A percentile compares a stretch with the other conserved stretches of the same genome.
phyloP scores from a whole-genome alignment of 1,140 invertebrate species.

The Batillaria attramentaria region DNA sequence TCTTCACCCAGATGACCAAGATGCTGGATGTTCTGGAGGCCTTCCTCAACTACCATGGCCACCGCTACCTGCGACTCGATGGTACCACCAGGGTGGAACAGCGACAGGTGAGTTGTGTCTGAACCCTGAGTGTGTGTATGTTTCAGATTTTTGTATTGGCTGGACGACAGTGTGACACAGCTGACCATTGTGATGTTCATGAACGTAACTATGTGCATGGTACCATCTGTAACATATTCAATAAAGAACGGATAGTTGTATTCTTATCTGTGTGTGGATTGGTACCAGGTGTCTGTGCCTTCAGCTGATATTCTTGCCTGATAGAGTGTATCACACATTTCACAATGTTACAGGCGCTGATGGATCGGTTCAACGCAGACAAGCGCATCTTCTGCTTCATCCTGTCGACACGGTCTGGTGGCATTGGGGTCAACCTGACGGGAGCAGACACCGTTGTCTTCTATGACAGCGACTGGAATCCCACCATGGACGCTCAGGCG shows the following conservation, averaged over 20 bases:
- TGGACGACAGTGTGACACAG: too few relatives aligned
- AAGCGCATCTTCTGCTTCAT: constrained; percentile 97
- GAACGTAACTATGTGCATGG: too few relatives aligned
- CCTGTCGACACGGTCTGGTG: constrained; percentile 96
- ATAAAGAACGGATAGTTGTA: too few relatives aligned
- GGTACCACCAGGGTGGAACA: constrained; percentile 97
- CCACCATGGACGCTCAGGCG: constrained; percentile 99
- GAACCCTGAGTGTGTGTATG: too few relatives aligned
- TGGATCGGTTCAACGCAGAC: constrained; percentile 98
- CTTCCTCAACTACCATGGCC: constrained; percentile 97
- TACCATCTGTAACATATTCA: too few relatives aligned
- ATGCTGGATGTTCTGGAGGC: constrained; percentile 99
- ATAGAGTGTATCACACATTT: constrained; percentile 16
- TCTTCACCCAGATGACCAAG: constrained; percentile 99
- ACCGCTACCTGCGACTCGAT: constrained; percentile 95
- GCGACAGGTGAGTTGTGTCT: constrained; percentile 80
- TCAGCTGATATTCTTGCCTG: too few relatives aligned
- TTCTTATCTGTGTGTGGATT: too few relatives aligned
- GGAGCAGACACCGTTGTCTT: constrained; percentile 99
- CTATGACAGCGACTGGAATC: constrained; percentile 99
- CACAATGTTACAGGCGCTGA: constrained; percentile 83
- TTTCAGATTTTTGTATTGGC: too few relatives aligned
- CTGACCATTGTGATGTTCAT: too few relatives aligned
- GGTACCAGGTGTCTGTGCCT: too few relatives aligned
- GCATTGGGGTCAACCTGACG: constrained; percentile 98